A percentile compares a stretch with the other conserved stretches of the same genome.
Conservation (phyloP, 2,888 invertebrate species). For the Agonopterix subpropinquella region DNA sequence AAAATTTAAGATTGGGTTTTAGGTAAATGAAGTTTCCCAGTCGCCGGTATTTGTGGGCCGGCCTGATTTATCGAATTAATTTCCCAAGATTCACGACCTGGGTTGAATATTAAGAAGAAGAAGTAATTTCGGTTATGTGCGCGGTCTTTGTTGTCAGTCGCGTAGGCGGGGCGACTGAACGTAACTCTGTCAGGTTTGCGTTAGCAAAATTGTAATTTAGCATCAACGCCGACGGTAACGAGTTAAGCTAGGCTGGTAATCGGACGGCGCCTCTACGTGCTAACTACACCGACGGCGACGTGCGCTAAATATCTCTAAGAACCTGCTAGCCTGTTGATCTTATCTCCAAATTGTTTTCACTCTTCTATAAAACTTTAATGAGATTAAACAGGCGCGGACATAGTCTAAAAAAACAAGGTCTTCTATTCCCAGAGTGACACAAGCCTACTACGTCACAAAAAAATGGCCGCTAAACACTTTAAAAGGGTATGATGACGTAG, state of each 20-base stretch:
- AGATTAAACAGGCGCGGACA: too few species aligned
- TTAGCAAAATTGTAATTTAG: constrained; percentile 39
- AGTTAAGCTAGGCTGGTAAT: constrained; percentile 27
- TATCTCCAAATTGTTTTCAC: background rate
- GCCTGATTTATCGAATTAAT: constrained; percentile 69
- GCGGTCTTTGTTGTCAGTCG: constrained; percentile 52
- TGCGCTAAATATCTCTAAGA: constrained; percentile 7
- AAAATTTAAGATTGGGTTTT: constrained; percentile 32
- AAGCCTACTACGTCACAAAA: too few species aligned
- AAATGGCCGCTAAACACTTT: too few species aligned
- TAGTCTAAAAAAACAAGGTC: too few species aligned
- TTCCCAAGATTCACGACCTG: constrained; percentile 54
- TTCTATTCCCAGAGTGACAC: too few species aligned
- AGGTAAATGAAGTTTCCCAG: constrained; percentile 45
- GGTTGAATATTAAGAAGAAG: constrained; percentile 59
- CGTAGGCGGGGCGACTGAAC: constrained; percentile 30
- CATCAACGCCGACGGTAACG: constrained; percentile 26
- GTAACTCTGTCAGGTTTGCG: constrained; percentile 44
- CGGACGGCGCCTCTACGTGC: constrained; percentile 11
- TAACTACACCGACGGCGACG: constrained; percentile 13
- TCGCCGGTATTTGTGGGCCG: constrained; percentile 46
- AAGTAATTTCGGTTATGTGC: constrained; percentile 61
- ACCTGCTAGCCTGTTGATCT: constrained; percentile 7
- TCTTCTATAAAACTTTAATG: too few species aligned
- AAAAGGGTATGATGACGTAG: too few species aligned